Conservation (phyloP, 2,888 invertebrate genomes). For the Scelioninae gen. 1 region DNA sequence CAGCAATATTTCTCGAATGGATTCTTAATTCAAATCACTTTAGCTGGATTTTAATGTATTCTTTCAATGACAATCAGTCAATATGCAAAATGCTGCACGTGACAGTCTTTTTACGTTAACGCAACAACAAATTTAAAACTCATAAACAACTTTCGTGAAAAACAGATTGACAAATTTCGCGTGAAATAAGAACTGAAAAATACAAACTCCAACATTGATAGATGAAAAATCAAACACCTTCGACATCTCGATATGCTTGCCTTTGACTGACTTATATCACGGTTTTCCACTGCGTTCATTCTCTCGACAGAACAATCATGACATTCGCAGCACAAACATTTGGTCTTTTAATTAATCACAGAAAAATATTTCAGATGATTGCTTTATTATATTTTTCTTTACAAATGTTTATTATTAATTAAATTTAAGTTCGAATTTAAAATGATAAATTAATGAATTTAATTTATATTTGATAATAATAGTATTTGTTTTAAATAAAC, state of each 20-base stretch:
- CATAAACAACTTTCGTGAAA: constrained; percentile 8
- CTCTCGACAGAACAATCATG: constrained; percentile 15
- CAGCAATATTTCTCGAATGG: background rate
- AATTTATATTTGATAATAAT: no score
- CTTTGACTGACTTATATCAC: constrained; percentile 49
- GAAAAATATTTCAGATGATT: no score
- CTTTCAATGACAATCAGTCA: constrained; percentile 5
- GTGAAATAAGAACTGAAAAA: constrained; percentile 20
- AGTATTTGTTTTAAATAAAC: no score
- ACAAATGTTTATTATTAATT: no score
- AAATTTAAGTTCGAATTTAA: no score
- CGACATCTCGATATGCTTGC: constrained; percentile 29
- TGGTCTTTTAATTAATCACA: background rate
- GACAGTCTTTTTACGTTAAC: constrained; percentile 3
- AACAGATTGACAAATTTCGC: constrained; percentile 19
- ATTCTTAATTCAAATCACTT: background rate
- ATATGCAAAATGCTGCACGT: constrained; percentile 3
- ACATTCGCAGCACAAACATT: background rate
- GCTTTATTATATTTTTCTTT: no score
- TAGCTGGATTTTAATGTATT: constrained; percentile 17
- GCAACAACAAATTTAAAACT: constrained; percentile 10
- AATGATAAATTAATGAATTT: no score
- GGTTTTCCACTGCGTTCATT: constrained; percentile 24
- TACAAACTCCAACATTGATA: constrained; percentile 25
- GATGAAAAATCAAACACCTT: constrained; percentile 40